Percentiles rank a stretch among this genome's conserved stretches.
Conservation (phyloP, 2,888 invertebrate species). For the Rhamnusium bicolor region DNA sequence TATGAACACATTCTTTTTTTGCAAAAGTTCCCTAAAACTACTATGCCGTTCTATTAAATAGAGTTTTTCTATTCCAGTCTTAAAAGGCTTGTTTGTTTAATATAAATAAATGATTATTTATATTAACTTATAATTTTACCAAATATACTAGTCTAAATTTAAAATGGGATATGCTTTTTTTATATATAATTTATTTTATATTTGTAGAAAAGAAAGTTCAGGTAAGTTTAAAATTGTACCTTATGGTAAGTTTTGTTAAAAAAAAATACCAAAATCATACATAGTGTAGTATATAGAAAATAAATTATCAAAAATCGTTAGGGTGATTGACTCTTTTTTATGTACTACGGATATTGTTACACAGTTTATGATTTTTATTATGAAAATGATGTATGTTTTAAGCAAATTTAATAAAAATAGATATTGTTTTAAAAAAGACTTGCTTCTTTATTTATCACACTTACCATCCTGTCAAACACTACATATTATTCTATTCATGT, state of each 20-base stretch:
- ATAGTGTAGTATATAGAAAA: conserved; percentile 15
- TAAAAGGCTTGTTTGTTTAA: conserved; percentile 38
- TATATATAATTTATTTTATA: conserved; percentile 47
- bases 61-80: conserved; percentile 34
- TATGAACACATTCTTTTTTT: conserved; percentile 2
- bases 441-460: background rate
- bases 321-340: conserved; percentile 22
- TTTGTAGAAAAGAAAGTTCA: conserved; percentile 32
- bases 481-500: too few species aligned
- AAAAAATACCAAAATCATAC: conserved; percentile 11
- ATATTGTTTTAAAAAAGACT: conserved; percentile 54
- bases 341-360: conserved; percentile 41
- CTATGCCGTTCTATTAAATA: conserved; percentile 15
- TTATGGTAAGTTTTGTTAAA: conserved; percentile 10
- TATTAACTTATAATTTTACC: conserved; percentile 43
- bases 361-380: conserved; percentile 47
- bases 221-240: conserved; percentile 3
- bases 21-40: conserved; percentile 5
- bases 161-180: conserved; percentile 47
- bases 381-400: conserved; percentile 54
- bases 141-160: conserved; percentile 54
- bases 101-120: conserved; percentile 37
- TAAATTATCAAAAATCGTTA: conserved; percentile 9
- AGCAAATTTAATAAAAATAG: conserved; percentile 59
- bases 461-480: too few species aligned